Evolutionary conservation across 2,113 vertebrate genomes (phyloP), one percentile per base, ranked within the genome.

Genomic region (Columba janthina): DNA sequence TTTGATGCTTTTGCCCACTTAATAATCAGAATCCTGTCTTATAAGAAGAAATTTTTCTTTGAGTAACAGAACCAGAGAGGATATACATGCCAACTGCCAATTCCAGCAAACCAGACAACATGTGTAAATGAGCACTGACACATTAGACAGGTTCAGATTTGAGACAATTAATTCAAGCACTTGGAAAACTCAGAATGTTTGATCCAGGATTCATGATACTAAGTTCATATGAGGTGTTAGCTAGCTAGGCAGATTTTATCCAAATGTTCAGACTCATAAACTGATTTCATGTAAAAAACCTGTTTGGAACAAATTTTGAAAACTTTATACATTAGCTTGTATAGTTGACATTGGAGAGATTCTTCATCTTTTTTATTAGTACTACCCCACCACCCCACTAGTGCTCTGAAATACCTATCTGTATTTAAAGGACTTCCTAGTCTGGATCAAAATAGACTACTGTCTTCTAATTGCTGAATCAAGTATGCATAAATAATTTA

Each of bases 401-500:
- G 69, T 67, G 61, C 66, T 85, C 25, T 60, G 74, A 71, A 94
- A 46, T 42, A 60, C 50, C 15, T 70, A 15, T 58, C 72, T 91
- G 61, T 83, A 84, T 83, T 94, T 95, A 90, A 96, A 97, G 50
- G 14, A 44, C 56, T 94, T 94, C 83, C 83, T 90, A 83, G 77
- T 70, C 50, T 84, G n/a, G 25, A 85, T 95, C 82, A 92, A 86
- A 91, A 74, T n/a, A 78, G 36, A 50, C 83, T 46, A 51, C 81
- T 72, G 34, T 90, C 87, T 66, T 80, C 93, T 97, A 94, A 96
- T 95, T 97, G 95, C 69, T 87, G 91, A 96, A 94, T 95, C 95
- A 96, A 97, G 65, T 89, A 84, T 74, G 94, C 88, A 92, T 87
- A 97, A 97, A 94, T 91, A 95, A 96, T 96, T 96, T 85, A 94